These are phyloP conservation scores for Heteromyza rotundicornis DNA, from an alignment of 2,888 invertebrate species.

Conservation along the genomic window DNA sequence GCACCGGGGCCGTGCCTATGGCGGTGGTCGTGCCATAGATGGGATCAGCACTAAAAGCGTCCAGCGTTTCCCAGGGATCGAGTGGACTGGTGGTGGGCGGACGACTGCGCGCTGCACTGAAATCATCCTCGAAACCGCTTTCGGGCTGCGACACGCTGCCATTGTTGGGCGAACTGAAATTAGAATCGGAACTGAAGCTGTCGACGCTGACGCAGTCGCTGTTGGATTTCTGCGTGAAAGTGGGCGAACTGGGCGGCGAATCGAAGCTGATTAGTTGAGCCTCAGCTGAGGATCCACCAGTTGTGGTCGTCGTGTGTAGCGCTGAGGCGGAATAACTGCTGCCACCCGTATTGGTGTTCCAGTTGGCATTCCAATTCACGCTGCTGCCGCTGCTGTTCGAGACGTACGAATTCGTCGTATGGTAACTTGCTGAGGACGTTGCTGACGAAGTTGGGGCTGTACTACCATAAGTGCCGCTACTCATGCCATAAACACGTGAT, in stretches of 20 bases:
- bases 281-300: conserved; percentile 33
- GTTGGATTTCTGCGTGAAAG: conserved; percentile 75
- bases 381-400: not conserved
- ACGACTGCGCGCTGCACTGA: conserved; percentile 64
- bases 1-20: conserved; percentile 60
- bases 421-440: not conserved
- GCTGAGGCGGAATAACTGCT: conserved; percentile 22
- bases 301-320: conserved; percentile 12
- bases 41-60: conserved; percentile 31
- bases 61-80: conserved; percentile 61
- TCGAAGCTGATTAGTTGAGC: conserved; percentile 72
- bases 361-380: conserved; percentile 23
- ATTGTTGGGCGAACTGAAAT: conserved; percentile 65
- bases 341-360: conserved; percentile 39
- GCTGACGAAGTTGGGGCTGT: not conserved
- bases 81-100: conserved; percentile 56
- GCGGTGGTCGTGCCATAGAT: conserved; percentile 34
- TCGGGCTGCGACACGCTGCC: conserved; percentile 76
- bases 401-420: not conserved
- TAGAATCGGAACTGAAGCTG: conserved; percentile 78
- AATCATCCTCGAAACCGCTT: conserved; percentile 85
- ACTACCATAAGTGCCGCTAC: conserved; percentile 40
- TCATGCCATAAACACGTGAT: conserved; percentile 50
- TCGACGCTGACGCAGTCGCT: conserved; percentile 78
- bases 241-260: conserved; percentile 77